A percentile compares a stretch with the other conserved stretches of the same genome.
Evolutionary conservation across 2,113 vertebrate species (phyloP).

Genomic region (Dendropsophus ebraccatus): DNA sequence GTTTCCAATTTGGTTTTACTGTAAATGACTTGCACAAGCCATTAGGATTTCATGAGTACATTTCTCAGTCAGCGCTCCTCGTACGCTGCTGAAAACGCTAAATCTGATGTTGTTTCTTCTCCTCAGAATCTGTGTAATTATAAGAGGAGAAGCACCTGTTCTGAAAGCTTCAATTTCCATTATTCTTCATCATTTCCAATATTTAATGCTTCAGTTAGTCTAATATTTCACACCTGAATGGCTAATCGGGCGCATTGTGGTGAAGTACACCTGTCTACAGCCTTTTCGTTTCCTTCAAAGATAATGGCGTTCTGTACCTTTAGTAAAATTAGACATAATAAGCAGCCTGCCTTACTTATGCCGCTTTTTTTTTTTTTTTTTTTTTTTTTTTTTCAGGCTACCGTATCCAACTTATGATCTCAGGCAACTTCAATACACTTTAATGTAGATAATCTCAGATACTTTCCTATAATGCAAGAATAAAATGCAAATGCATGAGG

Average conservation of each 20-base stretch:
- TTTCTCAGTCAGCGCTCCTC: not conserved
- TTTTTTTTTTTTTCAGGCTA: no score
- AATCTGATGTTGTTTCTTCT: constrained; percentile 14
- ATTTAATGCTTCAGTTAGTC: constrained; percentile 17
- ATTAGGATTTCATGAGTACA: constrained; percentile 7
- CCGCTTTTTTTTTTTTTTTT: no score
- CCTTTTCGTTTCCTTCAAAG: constrained; percentile 1
- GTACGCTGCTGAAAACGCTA: not conserved
- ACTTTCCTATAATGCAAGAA: not conserved
- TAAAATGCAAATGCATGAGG: not conserved
- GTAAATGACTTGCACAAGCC: not conserved
- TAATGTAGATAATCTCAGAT: not conserved
- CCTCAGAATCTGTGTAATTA: constrained; percentile 7
- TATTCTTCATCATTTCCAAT: not conserved
- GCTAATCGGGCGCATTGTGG: not conserved
- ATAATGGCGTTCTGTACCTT: constrained; percentile 22
- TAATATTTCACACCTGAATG: not conserved
- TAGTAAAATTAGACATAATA: not conserved
- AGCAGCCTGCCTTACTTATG: not conserved
- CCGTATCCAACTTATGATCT: no score
- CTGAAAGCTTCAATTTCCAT: constrained; percentile 1
- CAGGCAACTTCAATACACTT: not conserved
- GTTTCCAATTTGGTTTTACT: not conserved
- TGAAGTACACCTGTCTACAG: not conserved
- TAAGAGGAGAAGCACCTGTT: constrained; percentile 14